A percentile compares a stretch with the other conserved stretches of the same genome.
These are phyloP conservation scores for Drosophila antonietae DNA, from an alignment of 2,888 invertebrate genomes.

Conservation along the genomic window DNA sequence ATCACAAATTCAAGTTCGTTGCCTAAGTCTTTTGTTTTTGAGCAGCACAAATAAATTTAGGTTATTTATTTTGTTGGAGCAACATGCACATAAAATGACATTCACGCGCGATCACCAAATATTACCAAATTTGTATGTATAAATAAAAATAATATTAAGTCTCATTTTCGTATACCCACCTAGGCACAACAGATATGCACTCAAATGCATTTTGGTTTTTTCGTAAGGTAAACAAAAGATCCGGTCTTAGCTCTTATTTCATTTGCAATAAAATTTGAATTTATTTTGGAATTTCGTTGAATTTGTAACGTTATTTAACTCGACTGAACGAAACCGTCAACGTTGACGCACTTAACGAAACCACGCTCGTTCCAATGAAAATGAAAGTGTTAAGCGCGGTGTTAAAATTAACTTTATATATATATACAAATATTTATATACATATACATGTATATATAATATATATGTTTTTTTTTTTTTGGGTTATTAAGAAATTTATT, in stretches of 20 bases:
- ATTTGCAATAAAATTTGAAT: conserved; percentile 38
- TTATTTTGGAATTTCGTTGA: conserved; percentile 31
- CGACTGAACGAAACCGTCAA: conserved; percentile 59
- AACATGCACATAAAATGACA: conserved; percentile 49
- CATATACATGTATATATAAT: conserved; percentile 1
- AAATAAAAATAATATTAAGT: not conserved
- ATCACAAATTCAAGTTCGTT: conserved; percentile 60
- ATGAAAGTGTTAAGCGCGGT: conserved; percentile 72
- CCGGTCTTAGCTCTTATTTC: conserved; percentile 24
- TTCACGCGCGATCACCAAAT: conserved; percentile 3
- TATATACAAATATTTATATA: not conserved
- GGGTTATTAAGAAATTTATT: conserved; percentile 12
- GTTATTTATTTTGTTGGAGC: conserved; percentile 3
- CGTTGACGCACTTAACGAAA: conserved; percentile 52
- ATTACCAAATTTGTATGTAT: conserved; percentile 43
- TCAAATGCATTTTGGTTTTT: conserved; percentile 57
- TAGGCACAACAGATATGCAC: conserved; percentile 63
- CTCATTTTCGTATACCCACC: conserved; percentile 62
- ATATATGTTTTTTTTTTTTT: conserved; percentile 9
- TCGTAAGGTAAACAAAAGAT: conserved; percentile 10
- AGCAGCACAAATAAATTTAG: conserved; percentile 4
- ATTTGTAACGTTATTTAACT: conserved; percentile 69
- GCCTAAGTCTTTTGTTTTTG: conserved; percentile 74
- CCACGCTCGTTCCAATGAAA: conserved; percentile 53
- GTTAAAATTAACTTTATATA: conserved; percentile 24